Percentiles rank a stretch among this genome's conserved stretches.
These are phyloP conservation scores for Phoxinus dragarum DNA, from an alignment of 2,797 vertebrate genomes.

Conservation along the genomic window DNA sequence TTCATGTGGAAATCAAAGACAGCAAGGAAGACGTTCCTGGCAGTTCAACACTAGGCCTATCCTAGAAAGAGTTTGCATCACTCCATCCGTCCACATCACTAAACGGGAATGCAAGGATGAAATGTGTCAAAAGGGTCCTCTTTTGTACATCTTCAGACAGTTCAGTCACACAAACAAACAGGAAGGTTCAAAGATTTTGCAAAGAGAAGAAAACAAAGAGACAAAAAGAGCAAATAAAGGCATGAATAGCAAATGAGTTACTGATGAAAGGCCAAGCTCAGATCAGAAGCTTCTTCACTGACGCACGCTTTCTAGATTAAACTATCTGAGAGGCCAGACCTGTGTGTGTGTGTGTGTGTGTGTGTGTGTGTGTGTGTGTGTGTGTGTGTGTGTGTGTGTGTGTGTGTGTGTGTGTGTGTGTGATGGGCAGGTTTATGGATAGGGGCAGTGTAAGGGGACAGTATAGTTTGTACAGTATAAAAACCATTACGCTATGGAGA, in stretches of 20 bases:
- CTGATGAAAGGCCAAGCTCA: conserved; percentile 19
- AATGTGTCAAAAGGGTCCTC: neutral
- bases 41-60: conserved; percentile 1
- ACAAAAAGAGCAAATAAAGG: conserved; percentile 17
- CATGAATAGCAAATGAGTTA: conserved; percentile 3
- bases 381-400: neutral
- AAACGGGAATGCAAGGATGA: conserved; percentile 10
- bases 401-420: neutral
- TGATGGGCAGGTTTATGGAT: too few relatives aligned
- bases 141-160: conserved; percentile 1
- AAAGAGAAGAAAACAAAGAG: neutral
- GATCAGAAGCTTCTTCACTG: conserved; percentile 1
- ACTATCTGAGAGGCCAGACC: conserved; percentile 17
- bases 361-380: neutral
- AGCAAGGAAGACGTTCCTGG: neutral
- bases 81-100: conserved; percentile 9
- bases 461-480: too few relatives aligned
- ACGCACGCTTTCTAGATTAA: conserved; percentile 2
- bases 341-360: neutral
- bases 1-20: neutral
- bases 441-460: too few relatives aligned
- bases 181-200: conserved; percentile 1
- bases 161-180: conserved; percentile 9
- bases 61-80: conserved; percentile 2
- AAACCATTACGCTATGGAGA: too few relatives aligned